A percentile compares a stretch with the other conserved stretches of the same genome.
These are phyloP conservation scores for Shinisaurus crocodilurus DNA, from an alignment of 2,113 vertebrate genomes.

Conservation along the genomic window DNA sequence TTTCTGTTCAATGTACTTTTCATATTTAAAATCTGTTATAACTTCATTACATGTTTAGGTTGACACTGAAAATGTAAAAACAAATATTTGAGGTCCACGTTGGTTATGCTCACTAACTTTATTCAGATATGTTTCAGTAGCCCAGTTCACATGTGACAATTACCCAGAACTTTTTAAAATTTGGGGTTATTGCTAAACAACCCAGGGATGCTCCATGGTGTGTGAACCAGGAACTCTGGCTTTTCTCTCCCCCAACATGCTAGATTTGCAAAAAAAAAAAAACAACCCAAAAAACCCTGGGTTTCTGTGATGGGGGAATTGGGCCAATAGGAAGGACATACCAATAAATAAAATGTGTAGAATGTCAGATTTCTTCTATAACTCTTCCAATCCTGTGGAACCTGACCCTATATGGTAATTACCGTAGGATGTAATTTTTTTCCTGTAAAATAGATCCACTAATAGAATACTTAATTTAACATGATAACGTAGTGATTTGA, in stretches of 20 bases:
- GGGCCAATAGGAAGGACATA: neutral
- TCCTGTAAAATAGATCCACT: neutral
- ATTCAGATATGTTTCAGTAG: neutral
- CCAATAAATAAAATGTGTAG: neutral
- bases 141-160: no score
- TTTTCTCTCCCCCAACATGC: no score
- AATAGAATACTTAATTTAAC: slow-evolving; percentile 9
- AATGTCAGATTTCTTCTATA: slow-evolving; percentile 9
- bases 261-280: no score
- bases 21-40: neutral
- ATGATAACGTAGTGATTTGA: slow-evolving; percentile 22
- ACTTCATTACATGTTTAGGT: slow-evolving; percentile 11
- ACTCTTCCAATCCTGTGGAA: neutral
- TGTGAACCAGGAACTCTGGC: no score
- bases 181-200: no score
- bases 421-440: neutral
- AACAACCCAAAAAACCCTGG: no score
- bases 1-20: neutral
- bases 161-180: no score
- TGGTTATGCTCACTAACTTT: neutral
- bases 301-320: no score
- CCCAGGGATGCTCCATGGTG: no score
- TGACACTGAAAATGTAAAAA: neutral
- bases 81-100: neutral
- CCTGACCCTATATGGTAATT: slow-evolving; percentile 2